Conservation (phyloP, 2,888 invertebrate species). For the Coronaproctus castanopsis region DNA sequence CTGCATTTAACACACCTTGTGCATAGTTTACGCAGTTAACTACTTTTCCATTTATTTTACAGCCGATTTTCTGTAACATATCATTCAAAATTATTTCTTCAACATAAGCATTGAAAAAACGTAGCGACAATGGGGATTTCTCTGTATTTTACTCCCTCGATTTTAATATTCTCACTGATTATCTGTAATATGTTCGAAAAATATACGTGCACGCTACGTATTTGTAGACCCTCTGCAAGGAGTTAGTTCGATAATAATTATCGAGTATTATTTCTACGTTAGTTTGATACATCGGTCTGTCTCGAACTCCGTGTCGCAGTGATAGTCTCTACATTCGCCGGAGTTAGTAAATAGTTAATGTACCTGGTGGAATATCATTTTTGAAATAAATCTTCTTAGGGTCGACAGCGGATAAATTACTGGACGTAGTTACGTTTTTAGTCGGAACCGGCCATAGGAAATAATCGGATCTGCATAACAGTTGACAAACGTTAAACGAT, state of each 20-base stretch:
- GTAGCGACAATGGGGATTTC: not conserved
- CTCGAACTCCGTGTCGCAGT: too few species aligned
- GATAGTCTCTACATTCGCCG: too few species aligned
- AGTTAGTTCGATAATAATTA: too few species aligned
- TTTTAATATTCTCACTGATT: too few species aligned
- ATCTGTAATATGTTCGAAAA: too few species aligned
- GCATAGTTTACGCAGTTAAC: not conserved
- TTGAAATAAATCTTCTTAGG: not conserved
- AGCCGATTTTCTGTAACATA: not conserved
- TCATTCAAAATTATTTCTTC: not conserved
- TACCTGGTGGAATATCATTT: not conserved
- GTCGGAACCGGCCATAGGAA: slow-evolving; percentile 50
- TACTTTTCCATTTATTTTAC: not conserved
- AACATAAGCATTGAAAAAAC: not conserved
- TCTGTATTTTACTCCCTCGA: too few species aligned
- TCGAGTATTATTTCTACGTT: too few species aligned
- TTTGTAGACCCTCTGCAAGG: too few species aligned
- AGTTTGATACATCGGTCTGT: too few species aligned
- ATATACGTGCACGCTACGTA: too few species aligned
- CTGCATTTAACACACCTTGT: not conserved
- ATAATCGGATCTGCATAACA: slow-evolving; percentile 45
- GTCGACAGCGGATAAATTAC: not conserved
- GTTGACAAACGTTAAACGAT: slow-evolving; percentile 40
- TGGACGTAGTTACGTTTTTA: slow-evolving; percentile 17
- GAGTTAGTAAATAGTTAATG: too few species aligned